Percentiles rank a stretch among this genome's conserved stretches.
Evolutionary conservation across 2,888 invertebrate species (phyloP).

Genomic region (Oxytorus armatus): DNA sequence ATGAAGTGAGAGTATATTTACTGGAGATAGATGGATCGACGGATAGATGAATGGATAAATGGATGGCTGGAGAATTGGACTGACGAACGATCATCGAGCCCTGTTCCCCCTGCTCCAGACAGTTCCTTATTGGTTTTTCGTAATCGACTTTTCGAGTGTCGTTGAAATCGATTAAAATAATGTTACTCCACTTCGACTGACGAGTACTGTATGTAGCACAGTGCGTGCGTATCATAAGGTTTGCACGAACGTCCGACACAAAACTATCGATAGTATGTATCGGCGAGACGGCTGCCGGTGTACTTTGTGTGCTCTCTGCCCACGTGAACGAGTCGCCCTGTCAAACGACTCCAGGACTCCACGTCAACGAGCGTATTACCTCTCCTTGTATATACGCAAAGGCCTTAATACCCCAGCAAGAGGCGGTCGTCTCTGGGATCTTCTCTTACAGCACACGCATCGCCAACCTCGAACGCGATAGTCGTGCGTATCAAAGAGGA

Average conservation of each 20-base stretch:
- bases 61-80: no score
- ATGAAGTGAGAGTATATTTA: no score
- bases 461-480: slow-evolving; percentile 35
- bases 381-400: slow-evolving; percentile 51
- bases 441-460: slow-evolving; percentile 36
- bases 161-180: neutral
- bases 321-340: slow-evolving; percentile 77
- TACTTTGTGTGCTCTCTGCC: slow-evolving; percentile 72
- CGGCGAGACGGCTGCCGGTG: slow-evolving; percentile 40
- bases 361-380: slow-evolving; percentile 73
- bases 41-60: no score
- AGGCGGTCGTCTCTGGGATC: slow-evolving; percentile 41
- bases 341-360: slow-evolving; percentile 75
- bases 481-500: slow-evolving; percentile 64
- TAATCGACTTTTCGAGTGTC: no score
- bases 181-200: no score
- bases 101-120: no score
- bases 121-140: no score
- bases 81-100: no score
- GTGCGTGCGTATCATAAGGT: slow-evolving; percentile 9
- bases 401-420: slow-evolving; percentile 58
- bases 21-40: no score
- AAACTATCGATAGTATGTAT: slow-evolving; percentile 34
- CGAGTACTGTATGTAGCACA: neutral
- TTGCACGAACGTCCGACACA: slow-evolving; percentile 14